phyloP scores from a whole-genome alignment of 2,888 invertebrate genomes.

The Apodemia duryi region DNA sequence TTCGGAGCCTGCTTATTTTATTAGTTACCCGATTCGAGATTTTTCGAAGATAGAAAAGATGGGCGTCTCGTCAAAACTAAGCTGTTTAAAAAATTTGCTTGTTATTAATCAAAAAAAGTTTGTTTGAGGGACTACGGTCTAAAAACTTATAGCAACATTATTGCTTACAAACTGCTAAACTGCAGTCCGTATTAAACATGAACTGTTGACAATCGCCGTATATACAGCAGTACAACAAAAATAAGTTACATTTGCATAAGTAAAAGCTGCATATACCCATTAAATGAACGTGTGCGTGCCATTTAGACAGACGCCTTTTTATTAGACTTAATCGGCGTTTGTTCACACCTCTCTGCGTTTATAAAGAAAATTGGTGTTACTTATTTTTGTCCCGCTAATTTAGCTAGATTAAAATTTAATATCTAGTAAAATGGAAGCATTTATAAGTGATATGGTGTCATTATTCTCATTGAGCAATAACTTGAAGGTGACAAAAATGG shows the following conservation, averaged over 20 bases:
- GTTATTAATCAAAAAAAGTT: too few relatives aligned
- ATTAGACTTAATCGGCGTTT: neutral
- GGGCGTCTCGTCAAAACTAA: too few relatives aligned
- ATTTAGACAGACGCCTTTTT: neutral
- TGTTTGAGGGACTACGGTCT: too few relatives aligned
- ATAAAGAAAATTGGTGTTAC: neutral
- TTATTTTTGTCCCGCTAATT: neutral
- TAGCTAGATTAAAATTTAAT: slow-evolving; percentile 31
- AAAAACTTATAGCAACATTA: neutral
- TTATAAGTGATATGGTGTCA: slow-evolving; percentile 48
- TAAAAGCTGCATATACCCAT: neutral
- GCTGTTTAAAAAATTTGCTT: too few relatives aligned
- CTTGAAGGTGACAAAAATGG: slow-evolving; percentile 13
- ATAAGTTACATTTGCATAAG: neutral
- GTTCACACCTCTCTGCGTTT: neutral
- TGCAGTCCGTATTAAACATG: neutral
- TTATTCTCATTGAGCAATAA: slow-evolving; percentile 49
- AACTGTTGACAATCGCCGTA: neutral
- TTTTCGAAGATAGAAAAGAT: too few relatives aligned
- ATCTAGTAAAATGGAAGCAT: slow-evolving; percentile 52
- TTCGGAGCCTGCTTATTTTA: too few relatives aligned
- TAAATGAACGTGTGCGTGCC: neutral
- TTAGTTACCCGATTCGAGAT: too few relatives aligned
- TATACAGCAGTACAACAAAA: neutral
- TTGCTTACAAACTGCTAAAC: neutral